Conservation (phyloP, 1,140 invertebrate species). For the Spodoptera litura region DNA sequence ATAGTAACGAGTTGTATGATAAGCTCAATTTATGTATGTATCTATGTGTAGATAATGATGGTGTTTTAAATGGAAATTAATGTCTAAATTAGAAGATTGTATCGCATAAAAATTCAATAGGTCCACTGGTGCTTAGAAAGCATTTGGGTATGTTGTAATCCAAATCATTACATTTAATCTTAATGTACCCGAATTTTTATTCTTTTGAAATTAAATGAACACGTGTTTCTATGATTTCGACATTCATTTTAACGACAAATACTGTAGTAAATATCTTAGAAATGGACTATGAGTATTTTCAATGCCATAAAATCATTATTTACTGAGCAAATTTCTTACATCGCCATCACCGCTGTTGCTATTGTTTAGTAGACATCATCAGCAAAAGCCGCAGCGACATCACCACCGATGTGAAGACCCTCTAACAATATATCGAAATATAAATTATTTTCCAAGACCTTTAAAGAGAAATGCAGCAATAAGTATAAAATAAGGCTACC, state of each 20-base stretch:
- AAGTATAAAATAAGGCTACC: slow-evolving; percentile 63
- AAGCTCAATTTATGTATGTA: background rate
- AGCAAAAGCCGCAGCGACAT: background rate
- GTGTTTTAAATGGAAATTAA: slow-evolving; percentile 1
- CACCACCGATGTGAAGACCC: slow-evolving; percentile 9
- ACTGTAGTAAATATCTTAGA: no score
- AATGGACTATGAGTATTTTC: no score
- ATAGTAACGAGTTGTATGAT: background rate
- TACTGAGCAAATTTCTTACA: no score
- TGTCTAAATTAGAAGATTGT: background rate
- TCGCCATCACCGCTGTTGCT: background rate
- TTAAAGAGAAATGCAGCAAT: slow-evolving; percentile 64
- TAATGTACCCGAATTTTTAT: no score
- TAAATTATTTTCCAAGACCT: slow-evolving; percentile 58
- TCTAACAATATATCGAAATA: slow-evolving; percentile 44
- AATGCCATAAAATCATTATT: no score
- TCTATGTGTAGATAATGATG: background rate
- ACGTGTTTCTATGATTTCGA: no score
- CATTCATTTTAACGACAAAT: no score
- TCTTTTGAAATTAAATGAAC: no score
- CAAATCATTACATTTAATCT: no score
- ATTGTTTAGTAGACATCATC: background rate
- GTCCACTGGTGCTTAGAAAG: no score
- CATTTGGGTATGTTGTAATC: no score
- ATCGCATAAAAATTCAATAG: no score